Evolutionary conservation across 2,797 vertebrate genomes (phyloP), one percentile per base, ranked within the genome.

Genomic region (Potorous gilbertii): DNA sequence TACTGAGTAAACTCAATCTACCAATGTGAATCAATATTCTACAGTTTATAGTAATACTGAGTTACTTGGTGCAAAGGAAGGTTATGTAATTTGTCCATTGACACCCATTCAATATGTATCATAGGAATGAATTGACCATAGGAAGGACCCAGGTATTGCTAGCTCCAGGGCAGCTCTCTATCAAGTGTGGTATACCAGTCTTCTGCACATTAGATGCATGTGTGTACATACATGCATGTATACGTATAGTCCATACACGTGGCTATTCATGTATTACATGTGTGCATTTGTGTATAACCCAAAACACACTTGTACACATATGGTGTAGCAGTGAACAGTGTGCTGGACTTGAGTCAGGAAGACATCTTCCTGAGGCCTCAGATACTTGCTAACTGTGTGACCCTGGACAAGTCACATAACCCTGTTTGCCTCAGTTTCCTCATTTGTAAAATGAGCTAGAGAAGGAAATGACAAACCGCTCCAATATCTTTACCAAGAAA

Each of bases 171-270:
- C 16, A 74, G n/a, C 1, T 74, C 12, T 8, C 4, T 74, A n/a
- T 74, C 6, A 40, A 74, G 18, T 40, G 40, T 40, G 66, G 1
- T 18, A 9, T 40, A 18, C 14, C 18, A 40, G 21, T 16, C 13
- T 1, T 62, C 14, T 16, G 13, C 3, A 66, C 13, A n/a, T n/a
- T 66, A n/a, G n/a, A 16, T n/a, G 1, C 14, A 5, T 62, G 13
- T 16, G 31, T 40, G n/a, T 74, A 74, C 5, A 18, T 40, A 21
- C 1, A n/a, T 29, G 5, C 11, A 66, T 66, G 13, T 5, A 66
- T n/a, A n/a, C 14, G 5, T 2, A n/a, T 1, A 14, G 1, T n/a
- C 16, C 12, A 66, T 4, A 34, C 4, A 13, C 4, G 3, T 34
- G 1, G 1, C 16, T 66, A n/a, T 66, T 16, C 31, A 14, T 66